Evolutionary conservation across 2,888 invertebrate species (phyloP), one percentile per base, ranked within the genome.

Genomic region (Apomyelois bistriatella): DNA sequence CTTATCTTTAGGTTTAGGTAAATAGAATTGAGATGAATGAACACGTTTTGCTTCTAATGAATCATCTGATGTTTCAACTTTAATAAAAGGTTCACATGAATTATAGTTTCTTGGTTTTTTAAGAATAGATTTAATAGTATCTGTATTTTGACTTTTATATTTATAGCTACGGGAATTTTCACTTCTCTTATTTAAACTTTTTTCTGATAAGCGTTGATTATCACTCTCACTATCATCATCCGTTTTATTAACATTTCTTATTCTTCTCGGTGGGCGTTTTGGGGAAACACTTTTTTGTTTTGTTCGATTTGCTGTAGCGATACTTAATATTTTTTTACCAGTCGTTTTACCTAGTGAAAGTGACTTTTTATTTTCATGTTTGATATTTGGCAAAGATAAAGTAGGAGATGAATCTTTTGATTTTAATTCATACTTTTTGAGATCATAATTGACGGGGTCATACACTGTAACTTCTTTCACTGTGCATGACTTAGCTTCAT

Each of bases 11-110:
- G 85, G 91, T 66, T 92, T 91, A 32, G 93, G 93, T 59, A 94
- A 79, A 81, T 94, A 94, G 85, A 94, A 93, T 63, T 93, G 92
- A 52, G 93, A 92, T 13, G 80, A 66, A 61, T 84, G 85, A 5
- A 65, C 58, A 52, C 79, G 76, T 66, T 83, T 88, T 15, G 55
- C 76, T 37, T 86, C 85, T 67, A 70, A 74, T 1, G 72, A 69
- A 46, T 85, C 79, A 53, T 83, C 79, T 1, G 72, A 64, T 28
- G 69, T 70, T 63, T 82, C 85, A 47, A 62, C 66, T 79, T 79
- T 89, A 10, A 62, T 54, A 12, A 64, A 64, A 9, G 71, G 58
- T 48, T 83, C 81, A 56, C 66, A 66, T 1, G 68, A 58, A 55
- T 84, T 85, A 64, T 82, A 85, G 59, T 81, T 80, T 76, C 78